phyloP scores from a whole-genome alignment of 92 coral and sea anemone species.

The Epizoanthus rinbou region DNA sequence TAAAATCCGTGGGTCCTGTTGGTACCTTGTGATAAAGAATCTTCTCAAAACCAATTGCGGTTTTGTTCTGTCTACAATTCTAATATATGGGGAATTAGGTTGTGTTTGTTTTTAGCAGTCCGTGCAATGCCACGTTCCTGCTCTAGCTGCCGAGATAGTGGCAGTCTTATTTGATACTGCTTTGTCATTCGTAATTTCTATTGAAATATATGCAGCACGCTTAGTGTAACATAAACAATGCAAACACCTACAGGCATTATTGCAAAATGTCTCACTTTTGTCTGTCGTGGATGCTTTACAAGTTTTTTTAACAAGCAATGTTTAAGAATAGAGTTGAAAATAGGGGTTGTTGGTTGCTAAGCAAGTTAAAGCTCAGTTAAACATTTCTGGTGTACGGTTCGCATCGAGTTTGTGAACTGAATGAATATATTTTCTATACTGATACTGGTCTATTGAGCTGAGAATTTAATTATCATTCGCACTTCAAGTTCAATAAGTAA shows the following conservation, averaged over 20 bases:
- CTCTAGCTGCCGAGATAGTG: not conserved
- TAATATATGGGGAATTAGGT: not conserved
- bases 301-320: not conserved
- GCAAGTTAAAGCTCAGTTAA: not conserved
- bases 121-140: not conserved
- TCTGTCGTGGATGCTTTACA: not conserved
- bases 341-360: not conserved
- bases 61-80: not conserved
- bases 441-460: not conserved
- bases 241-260: not conserved
- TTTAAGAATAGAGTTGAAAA: not conserved
- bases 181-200: not conserved
- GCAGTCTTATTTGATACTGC: too few relatives aligned
- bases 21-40: not conserved
- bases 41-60: not conserved
- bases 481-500: not conserved
- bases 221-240: constrained; percentile 2
- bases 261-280: not conserved
- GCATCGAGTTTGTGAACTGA: not conserved
- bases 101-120: constrained; percentile 11
- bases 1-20: not conserved
- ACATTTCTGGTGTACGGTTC: not conserved
- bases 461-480: not conserved
- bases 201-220: constrained; percentile 33
- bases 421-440: not conserved